Conservation (phyloP, 2,888 invertebrate genomes). For the Epistrophe eligans region DNA sequence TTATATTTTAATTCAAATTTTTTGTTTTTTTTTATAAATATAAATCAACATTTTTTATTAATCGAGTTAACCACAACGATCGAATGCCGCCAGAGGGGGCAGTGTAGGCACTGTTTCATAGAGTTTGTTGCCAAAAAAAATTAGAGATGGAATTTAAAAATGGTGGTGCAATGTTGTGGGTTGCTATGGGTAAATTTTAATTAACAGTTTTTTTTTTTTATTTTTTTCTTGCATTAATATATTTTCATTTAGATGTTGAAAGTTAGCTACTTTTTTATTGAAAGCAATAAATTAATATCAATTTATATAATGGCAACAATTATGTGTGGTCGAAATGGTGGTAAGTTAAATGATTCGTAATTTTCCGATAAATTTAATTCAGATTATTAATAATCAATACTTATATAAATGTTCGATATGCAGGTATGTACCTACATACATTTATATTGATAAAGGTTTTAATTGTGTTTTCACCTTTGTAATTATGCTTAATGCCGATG, state of each 20-base stretch:
- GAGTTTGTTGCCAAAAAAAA: background rate
- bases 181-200: slow-evolving; percentile 39
- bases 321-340: slow-evolving; percentile 46
- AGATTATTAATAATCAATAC: slow-evolving; percentile 51
- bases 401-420: too few species aligned
- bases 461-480: slow-evolving; percentile 43
- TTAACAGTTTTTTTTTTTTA: slow-evolving; percentile 41
- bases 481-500: slow-evolving; percentile 31
- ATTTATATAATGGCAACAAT: slow-evolving; percentile 49
- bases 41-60: slow-evolving; percentile 53
- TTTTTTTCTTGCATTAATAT: background rate
- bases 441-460: slow-evolving; percentile 3
- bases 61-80: slow-evolving; percentile 28
- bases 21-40: background rate
- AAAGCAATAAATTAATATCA: slow-evolving; percentile 45
- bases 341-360: slow-evolving; percentile 61
- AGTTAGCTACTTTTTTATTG: slow-evolving; percentile 6
- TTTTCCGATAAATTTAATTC: slow-evolving; percentile 64
- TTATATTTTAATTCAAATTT: slow-evolving; percentile 25
- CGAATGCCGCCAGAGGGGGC: background rate
- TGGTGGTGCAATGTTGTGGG: background rate
- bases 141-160: slow-evolving; percentile 11
- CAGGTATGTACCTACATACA: background rate
- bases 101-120: background rate
- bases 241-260: slow-evolving; percentile 19